A percentile compares a stretch with the other conserved stretches of the same genome.
These are phyloP conservation scores for Galbula dea DNA, from an alignment of 2,113 vertebrate genomes.

Conservation along the genomic window DNA sequence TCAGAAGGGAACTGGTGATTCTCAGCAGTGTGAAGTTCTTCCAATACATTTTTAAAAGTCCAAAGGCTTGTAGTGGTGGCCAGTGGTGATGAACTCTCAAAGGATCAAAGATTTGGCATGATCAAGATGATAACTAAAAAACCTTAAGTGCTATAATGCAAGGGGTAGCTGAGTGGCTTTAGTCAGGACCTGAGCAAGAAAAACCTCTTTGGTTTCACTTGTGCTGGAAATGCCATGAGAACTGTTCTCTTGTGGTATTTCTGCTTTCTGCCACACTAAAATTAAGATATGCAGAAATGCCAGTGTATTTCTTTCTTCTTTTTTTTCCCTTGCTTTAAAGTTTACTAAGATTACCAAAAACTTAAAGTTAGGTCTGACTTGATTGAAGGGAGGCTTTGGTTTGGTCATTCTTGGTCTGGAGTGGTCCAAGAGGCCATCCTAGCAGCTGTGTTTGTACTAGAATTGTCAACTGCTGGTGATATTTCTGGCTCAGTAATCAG, in stretches of 20 bases:
- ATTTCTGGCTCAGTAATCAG: neutral
- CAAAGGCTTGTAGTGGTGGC: neutral
- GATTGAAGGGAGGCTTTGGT: constrained; percentile 35
- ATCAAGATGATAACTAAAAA: neutral
- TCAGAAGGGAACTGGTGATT: neutral
- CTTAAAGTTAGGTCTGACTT: neutral
- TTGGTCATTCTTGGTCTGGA: neutral
- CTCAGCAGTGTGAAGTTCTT: neutral
- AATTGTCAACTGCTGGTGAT: neutral
- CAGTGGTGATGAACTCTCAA: neutral
- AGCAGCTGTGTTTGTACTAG: neutral
- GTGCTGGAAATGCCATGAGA: constrained; percentile 35
- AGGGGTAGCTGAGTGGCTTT: neutral
- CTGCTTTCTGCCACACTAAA: constrained; percentile 35
- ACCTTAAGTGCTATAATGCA: neutral
- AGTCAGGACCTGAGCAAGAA: neutral
- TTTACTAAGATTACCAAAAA: constrained; percentile 1
- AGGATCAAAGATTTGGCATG: constrained; percentile 17
- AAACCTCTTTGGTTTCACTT: constrained; percentile 6
- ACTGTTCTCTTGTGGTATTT: constrained; percentile 14
- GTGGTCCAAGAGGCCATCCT: neutral
- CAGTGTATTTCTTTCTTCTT: neutral
- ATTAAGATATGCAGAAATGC: constrained; percentile 19
- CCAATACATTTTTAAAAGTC: neutral
- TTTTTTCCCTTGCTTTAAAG: neutral